phyloP scores from a whole-genome alignment of 1,140 invertebrate genomes.

The Delia radicum region DNA sequence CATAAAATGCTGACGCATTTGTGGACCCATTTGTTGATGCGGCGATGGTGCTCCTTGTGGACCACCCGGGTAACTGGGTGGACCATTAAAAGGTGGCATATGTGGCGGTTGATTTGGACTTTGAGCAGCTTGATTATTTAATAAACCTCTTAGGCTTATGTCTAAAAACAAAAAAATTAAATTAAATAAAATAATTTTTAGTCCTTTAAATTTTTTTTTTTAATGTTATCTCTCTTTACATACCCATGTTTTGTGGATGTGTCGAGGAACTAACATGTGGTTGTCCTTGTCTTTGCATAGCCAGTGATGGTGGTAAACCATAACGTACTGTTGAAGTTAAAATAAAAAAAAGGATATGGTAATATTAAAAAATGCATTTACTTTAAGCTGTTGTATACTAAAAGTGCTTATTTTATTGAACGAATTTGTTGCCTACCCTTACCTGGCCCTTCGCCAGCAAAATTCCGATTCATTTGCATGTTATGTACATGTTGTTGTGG shows the following conservation, averaged over 20 bases:
- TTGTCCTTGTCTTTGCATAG: conserved; percentile 53
- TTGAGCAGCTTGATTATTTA: conserved; percentile 54
- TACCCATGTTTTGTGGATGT: conserved; percentile 56
- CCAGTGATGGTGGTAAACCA: conserved; percentile 45
- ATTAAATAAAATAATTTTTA: neutral
- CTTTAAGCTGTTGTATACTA: neutral
- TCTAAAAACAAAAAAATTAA: conserved; percentile 33
- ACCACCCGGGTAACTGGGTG: conserved; percentile 51
- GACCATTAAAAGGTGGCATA: conserved; percentile 43
- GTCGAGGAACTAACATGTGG: conserved; percentile 56
- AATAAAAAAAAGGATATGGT: too few relatives aligned
- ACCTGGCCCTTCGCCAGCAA: conserved; percentile 49
- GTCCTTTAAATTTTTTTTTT: too few relatives aligned
- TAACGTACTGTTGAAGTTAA: conserved; percentile 43
- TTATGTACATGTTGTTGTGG: conserved; percentile 52
- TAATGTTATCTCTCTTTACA: neutral
- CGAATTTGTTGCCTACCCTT: conserved; percentile 38
- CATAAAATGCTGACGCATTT: conserved; percentile 54
- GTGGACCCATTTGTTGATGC: conserved; percentile 48
- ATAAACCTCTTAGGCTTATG: conserved; percentile 51
- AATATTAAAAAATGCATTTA: conserved; percentile 22
- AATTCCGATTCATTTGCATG: conserved; percentile 51
- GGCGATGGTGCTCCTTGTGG: conserved; percentile 49
- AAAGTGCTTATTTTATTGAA: conserved; percentile 20
- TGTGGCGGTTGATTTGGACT: conserved; percentile 50